A percentile compares a stretch with the other conserved stretches of the same genome.
Conservation (phyloP, 2,113 vertebrate species). For the Cygnus atratus region DNA sequence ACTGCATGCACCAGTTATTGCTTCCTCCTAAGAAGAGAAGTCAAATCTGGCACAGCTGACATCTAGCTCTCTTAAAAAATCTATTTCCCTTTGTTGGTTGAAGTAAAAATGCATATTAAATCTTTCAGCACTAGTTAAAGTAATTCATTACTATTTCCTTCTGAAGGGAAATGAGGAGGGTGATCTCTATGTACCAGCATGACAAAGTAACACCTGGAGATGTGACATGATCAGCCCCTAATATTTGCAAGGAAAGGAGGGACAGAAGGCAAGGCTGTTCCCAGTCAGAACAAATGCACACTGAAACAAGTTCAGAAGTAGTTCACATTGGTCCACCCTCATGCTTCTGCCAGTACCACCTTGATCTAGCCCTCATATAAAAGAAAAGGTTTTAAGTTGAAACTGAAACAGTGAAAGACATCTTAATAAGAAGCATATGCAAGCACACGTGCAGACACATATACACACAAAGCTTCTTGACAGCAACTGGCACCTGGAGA, state of each 20-base stretch:
- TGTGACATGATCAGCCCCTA: background rate
- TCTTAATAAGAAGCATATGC: background rate
- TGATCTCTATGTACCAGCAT: background rate
- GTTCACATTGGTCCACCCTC: background rate
- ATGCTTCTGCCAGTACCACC: background rate
- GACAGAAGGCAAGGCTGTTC: background rate
- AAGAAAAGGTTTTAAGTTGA: background rate
- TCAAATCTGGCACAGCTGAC: background rate
- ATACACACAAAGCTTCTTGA: background rate
- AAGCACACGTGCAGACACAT: background rate
- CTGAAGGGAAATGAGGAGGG: background rate
- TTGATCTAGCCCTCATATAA: background rate
- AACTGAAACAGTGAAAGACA: background rate
- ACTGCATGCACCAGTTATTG: background rate
- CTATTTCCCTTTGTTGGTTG: background rate
- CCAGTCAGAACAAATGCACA: background rate
- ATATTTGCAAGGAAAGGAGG: background rate
- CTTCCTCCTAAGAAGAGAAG: background rate
- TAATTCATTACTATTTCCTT: background rate
- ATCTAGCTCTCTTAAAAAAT: background rate
- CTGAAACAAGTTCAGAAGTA: background rate
- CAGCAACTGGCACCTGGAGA: background rate
- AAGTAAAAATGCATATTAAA: background rate
- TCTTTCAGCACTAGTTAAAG: slow-evolving; percentile 14
- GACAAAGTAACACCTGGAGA: background rate